Base-by-base conservation (phyloP, 2,797 vertebrate genomes). In the Cottoperca gobio region DNA sequence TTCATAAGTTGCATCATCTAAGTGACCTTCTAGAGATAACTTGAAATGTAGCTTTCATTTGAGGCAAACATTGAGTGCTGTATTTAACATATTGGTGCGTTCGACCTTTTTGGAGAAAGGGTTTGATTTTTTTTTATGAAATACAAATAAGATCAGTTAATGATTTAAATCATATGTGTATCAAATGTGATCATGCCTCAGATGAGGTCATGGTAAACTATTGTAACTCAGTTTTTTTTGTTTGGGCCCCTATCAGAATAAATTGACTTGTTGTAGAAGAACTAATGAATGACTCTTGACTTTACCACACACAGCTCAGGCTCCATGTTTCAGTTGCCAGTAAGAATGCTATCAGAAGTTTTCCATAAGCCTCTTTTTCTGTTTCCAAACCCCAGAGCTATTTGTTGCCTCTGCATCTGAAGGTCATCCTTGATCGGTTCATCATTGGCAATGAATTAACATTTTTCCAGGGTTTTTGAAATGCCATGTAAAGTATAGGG, bases 11-110 rank as follows among this genome's bases (percentile, higher is more conserved):
- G 67, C n/a, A n/a, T 81, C 60, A 54, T 33, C 31, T 59, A 42
- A 33, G 33, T 84, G 83, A 89, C 85, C 86, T 89, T 89, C 73
- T 68, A 31, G 66, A 83, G 59, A 81, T 60, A n/a, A 57, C 59
- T 79, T 62, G 35, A 78, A 79, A 76, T 79, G 5, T 16, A 31
- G 63, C 59, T 75, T 73, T 81, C 58, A 85, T 17, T 48, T 52
- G 28, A 33, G 66, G 63, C 43, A 59, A 40, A 70, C 57, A 54
- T 31, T 72, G 75, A 71, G 35, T 40, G 17, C 49, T 40, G 7
- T 39, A 61, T 79, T 76, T 48, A 80, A 70, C 73, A 46, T 78
- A 78, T 23, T 17, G 23, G 60, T 26, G 35, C 26, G 46, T 45
- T 57, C 35, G 48, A 57, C 42, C 8, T 53, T 70, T 45, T 61